Conservation (phyloP, 2,113 vertebrate genomes). For the Colius striatus region DNA sequence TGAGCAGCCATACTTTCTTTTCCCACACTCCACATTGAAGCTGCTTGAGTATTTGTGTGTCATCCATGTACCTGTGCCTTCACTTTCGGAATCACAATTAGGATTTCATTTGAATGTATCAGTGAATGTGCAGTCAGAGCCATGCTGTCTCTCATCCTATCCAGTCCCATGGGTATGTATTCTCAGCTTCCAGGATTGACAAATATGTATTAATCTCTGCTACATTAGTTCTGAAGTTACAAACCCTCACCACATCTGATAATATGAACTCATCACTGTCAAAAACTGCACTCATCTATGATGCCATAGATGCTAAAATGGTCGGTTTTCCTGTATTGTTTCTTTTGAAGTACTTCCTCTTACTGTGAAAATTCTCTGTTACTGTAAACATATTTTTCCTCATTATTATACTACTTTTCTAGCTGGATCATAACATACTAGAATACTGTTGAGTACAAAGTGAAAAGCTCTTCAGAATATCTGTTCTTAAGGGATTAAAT, state of each 20-base stretch:
- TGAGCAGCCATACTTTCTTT: neutral
- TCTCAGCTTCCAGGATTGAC: neutral
- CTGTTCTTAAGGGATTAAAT: constrained; percentile 84
- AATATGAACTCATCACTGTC: constrained; percentile 5
- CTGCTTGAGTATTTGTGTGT: neutral
- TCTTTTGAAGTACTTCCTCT: constrained; percentile 40
- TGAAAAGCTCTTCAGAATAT: constrained; percentile 76
- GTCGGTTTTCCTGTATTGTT: constrained; percentile 28
- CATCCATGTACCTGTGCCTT: neutral
- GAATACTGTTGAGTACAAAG: constrained; percentile 59
- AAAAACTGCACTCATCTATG: neutral
- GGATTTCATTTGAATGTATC: neutral
- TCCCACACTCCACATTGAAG: neutral
- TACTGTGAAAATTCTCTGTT: constrained; percentile 46
- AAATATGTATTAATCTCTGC: neutral
- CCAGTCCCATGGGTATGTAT: neutral
- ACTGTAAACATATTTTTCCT: constrained; percentile 69
- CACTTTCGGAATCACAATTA: neutral
- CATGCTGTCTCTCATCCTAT: neutral
- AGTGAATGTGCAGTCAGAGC: neutral
- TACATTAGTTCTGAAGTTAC: constrained; percentile 12
- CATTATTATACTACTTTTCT: constrained; percentile 65
- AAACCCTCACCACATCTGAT: constrained; percentile 11
- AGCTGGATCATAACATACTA: constrained; percentile 54
- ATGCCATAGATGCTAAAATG: constrained; percentile 32